Conservation (phyloP, 2,113 vertebrate genomes). For the Platanista minor region DNA sequence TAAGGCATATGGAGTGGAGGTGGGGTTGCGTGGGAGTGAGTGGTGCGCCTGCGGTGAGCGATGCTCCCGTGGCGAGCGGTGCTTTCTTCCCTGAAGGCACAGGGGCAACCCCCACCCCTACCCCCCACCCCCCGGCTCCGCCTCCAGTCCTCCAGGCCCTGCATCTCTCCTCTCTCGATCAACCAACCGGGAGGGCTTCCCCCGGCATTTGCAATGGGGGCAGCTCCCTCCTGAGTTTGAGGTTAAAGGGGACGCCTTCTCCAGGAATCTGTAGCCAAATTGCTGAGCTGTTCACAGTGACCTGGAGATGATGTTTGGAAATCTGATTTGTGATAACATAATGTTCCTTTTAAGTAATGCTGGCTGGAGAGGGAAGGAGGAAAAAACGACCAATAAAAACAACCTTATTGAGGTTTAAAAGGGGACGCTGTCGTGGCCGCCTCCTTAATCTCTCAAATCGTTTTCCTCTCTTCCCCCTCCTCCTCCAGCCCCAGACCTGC, state of each 20-base stretch:
- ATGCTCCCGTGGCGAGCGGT: not conserved
- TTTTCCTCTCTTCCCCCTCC: constrained; percentile 69
- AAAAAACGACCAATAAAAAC: constrained; percentile 72
- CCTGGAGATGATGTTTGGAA: constrained; percentile 76
- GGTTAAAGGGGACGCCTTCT: constrained; percentile 71
- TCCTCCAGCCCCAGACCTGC: constrained; percentile 67
- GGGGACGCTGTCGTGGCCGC: constrained; percentile 69
- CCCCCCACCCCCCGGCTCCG: not conserved
- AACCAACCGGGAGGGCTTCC: not conserved
- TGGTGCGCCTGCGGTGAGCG: not conserved
- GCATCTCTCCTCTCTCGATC: not conserved
- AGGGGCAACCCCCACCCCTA: not conserved
- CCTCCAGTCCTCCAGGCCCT: not conserved
- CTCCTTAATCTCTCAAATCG: constrained; percentile 77
- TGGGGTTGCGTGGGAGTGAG: not conserved
- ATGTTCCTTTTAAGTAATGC: constrained; percentile 77
- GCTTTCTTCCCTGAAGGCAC: not conserved
- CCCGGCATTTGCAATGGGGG: constrained; percentile 31
- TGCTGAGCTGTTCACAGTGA: constrained; percentile 66
- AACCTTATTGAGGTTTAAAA: constrained; percentile 77
- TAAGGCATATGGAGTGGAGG: not conserved
- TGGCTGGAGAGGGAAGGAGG: constrained; percentile 71
- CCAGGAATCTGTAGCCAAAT: constrained; percentile 71
- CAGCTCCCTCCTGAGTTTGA: constrained; percentile 47
- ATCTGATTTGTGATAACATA: constrained; percentile 80